A percentile compares a stretch with the other conserved stretches of the same genome.
These are phyloP conservation scores for Dasyprocta punctata DNA, from an alignment of 2,113 vertebrate species.

Conservation along the genomic window DNA sequence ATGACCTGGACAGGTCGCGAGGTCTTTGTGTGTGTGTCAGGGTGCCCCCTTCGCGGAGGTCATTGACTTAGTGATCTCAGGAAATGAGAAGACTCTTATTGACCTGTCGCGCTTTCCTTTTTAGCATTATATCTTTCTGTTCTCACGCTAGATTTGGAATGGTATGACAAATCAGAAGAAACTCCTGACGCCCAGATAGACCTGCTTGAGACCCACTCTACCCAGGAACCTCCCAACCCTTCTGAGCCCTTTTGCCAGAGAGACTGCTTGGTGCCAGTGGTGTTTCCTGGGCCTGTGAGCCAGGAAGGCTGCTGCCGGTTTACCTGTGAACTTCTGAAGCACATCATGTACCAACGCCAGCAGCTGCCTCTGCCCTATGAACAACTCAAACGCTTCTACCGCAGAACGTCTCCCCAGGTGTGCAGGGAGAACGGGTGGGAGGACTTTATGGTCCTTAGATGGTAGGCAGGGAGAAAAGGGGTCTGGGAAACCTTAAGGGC, in stretches of 20 bases:
- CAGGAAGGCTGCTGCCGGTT: conserved; percentile 93
- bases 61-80: neutral
- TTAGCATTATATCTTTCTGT: neutral
- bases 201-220: conserved; percentile 23
- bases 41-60: neutral
- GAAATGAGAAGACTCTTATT: neutral
- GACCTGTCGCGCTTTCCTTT: neutral
- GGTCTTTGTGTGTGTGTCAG: neutral
- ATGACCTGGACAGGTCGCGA: neutral
- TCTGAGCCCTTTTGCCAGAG: conserved; percentile 62
- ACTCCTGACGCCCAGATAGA: conserved; percentile 11
- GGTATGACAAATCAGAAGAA: conserved; percentile 72
- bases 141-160: conserved; percentile 58
- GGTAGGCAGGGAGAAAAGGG: neutral
- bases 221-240: conserved; percentile 32
- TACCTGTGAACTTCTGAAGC: conserved; percentile 95
- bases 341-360: conserved; percentile 94
- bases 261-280: conserved; percentile 88
- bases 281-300: conserved; percentile 91
- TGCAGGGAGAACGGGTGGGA: neutral
- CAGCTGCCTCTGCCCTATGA: conserved; percentile 97
- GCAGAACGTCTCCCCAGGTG: conserved; percentile 81
- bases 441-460: neutral
- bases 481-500: neutral
- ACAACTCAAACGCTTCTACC: conserved; percentile 91